phyloP scores from a whole-genome alignment of 2,113 vertebrate species.

The Nematolebias whitei region DNA sequence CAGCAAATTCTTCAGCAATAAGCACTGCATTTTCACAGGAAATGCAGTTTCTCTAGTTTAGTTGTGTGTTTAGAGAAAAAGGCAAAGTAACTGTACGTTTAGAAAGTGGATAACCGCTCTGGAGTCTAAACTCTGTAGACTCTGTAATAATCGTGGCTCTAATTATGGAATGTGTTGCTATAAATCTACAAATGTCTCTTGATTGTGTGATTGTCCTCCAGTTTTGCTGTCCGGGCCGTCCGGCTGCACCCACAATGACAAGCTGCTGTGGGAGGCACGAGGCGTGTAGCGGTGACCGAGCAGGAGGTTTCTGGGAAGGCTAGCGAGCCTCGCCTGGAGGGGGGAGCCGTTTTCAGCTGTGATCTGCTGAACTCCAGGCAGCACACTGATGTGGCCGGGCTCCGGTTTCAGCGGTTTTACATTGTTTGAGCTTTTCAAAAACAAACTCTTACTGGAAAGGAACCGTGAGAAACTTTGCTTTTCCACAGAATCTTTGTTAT shows the following conservation, averaged over 20 bases:
- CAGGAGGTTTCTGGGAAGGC: conserved; percentile 72
- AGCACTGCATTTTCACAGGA: no score
- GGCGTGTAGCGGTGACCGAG: conserved; percentile 55
- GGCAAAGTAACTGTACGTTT: conserved; percentile 50
- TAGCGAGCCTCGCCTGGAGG: conserved; percentile 48
- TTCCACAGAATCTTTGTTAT: conserved; percentile 45
- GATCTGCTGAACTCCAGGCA: conserved; percentile 69
- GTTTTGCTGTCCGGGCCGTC: conserved; percentile 34
- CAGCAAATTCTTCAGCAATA: no score
- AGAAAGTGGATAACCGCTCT: conserved; percentile 36
- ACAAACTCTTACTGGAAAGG: conserved; percentile 72
- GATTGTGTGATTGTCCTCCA: conserved; percentile 60
- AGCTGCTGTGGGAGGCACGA: conserved; percentile 48
- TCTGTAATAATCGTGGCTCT: conserved; percentile 72
- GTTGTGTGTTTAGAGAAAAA: conserved; percentile 20
- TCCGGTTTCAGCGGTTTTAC: conserved; percentile 76
- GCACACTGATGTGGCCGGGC: conserved; percentile 76
- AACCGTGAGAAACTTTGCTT: conserved; percentile 75
- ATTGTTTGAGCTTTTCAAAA: conserved; percentile 75
- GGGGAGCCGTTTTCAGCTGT: conserved; percentile 41
- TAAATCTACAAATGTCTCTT: conserved; percentile 67
- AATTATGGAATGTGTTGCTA: conserved; percentile 78
- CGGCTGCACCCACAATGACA: conserved; percentile 67
- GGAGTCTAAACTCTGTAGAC: conserved; percentile 67
- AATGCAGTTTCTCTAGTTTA: no score